Conservation (phyloP, 2,113 vertebrate species). For the Etheostoma spectabile region DNA sequence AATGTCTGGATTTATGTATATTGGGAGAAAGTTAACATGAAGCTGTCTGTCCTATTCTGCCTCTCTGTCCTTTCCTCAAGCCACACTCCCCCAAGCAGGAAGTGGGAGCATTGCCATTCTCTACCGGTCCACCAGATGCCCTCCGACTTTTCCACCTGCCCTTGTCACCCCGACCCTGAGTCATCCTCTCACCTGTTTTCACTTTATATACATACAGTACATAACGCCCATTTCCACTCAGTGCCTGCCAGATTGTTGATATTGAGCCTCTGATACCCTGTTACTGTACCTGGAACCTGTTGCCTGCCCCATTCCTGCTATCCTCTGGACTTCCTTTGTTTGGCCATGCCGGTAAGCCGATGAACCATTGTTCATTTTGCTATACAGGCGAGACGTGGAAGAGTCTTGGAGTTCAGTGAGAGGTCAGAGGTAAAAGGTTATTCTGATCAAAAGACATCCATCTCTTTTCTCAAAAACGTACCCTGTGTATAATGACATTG, state of each 20-base stretch:
- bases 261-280: too few species aligned
- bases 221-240: not conserved
- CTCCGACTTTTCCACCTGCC: conserved; percentile 1
- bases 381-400: too few species aligned
- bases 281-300: not conserved
- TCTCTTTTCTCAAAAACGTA: too few species aligned
- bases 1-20: not conserved
- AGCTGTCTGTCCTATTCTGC: not conserved
- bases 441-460: too few species aligned
- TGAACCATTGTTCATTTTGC: too few species aligned
- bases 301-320: not conserved
- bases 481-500: too few species aligned
- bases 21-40: not conserved
- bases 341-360: too few species aligned
- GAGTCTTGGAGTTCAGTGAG: too few species aligned
- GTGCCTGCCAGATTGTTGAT: not conserved
- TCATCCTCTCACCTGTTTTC: not conserved
- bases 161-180: not conserved
- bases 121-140: not conserved
- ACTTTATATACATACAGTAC: not conserved
- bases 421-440: too few species aligned
- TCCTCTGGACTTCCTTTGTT: too few species aligned
- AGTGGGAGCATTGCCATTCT: not conserved
- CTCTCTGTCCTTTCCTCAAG: not conserved
- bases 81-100: not conserved